Evolutionary conservation across 2,797 vertebrate genomes (phyloP).

Genomic region (Loriculus beryllinus): DNA sequence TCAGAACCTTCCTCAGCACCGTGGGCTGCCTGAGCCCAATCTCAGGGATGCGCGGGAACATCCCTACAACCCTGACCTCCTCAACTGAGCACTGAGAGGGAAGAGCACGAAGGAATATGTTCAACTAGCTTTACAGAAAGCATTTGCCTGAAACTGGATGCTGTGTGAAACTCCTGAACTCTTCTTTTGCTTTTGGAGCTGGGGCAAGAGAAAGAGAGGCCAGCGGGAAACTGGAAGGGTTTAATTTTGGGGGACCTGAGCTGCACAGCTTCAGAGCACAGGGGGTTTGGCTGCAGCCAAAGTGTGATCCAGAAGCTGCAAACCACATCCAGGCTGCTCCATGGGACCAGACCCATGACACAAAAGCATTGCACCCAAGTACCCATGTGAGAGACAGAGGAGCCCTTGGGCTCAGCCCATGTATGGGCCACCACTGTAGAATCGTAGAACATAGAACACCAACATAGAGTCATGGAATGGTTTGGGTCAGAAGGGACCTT

Average conservation of each 20-base stretch:
- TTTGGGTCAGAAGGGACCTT: neutral
- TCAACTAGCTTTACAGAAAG: constrained; percentile 40
- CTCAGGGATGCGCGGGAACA: neutral
- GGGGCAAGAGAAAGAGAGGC: neutral
- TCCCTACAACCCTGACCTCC: neutral
- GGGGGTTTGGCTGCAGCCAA: neutral
- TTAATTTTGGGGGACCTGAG: neutral
- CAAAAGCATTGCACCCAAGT: accelerated
- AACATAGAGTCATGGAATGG: neutral
- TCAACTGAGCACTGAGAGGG: neutral
- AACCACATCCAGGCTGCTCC: neutral
- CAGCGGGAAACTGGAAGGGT: neutral
- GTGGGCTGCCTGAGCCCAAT: accelerated
- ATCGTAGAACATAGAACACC: neutral
- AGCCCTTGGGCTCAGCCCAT: neutral
- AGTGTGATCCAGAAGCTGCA: neutral
- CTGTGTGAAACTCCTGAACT: constrained; percentile 57
- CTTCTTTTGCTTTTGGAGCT: neutral
- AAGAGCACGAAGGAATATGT: neutral
- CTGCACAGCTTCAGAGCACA: neutral
- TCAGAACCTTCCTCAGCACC: neutral
- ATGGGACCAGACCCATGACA: neutral
- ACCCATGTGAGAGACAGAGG: neutral
- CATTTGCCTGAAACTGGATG: constrained; percentile 55
- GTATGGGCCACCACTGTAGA: neutral